These are phyloP conservation scores for Drosophila nannoptera DNA, from an alignment of 1,140 invertebrate genomes.

Conservation along the genomic window DNA sequence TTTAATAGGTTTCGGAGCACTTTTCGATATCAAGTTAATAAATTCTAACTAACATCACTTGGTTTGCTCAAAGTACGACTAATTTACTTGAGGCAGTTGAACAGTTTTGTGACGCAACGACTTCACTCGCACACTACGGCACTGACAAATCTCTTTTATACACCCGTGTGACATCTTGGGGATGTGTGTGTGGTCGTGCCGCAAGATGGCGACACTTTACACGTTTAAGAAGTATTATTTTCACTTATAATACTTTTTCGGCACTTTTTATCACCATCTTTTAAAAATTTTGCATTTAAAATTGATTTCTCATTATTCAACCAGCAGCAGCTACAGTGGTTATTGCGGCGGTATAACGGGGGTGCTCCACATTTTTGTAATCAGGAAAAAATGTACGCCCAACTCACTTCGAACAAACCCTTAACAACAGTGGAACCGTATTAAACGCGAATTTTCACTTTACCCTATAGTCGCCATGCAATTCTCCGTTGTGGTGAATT, in stretches of 20 bases:
- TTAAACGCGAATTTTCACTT: conserved; percentile 52
- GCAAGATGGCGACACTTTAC: conserved; percentile 66
- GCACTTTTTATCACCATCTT: conserved; percentile 46
- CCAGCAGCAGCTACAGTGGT: conserved; percentile 38
- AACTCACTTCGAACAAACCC: conserved; percentile 79
- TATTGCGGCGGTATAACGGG: conserved; percentile 22
- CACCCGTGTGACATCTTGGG: conserved; percentile 53
- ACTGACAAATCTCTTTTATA: conserved; percentile 47
- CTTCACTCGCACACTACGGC: conserved; percentile 51
- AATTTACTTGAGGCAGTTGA: conserved; percentile 23
- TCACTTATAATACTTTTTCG: conserved; percentile 20
- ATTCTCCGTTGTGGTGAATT: conserved; percentile 42
- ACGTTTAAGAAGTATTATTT: conserved; percentile 54
- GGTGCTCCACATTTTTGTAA: conserved; percentile 34
- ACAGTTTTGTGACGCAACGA: conserved; percentile 70
- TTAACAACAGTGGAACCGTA: conserved; percentile 75
- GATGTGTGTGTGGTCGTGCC: conserved; percentile 52
- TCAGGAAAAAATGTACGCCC: conserved; percentile 27
- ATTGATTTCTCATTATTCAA: conserved; percentile 51
- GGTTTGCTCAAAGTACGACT: background rate
- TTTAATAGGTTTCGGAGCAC: conserved; percentile 1
- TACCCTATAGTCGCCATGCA: conserved; percentile 44
- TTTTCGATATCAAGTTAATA: background rate
- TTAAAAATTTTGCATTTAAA: conserved; percentile 13
- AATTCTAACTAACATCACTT: conserved; percentile 27